Evolutionary conservation across 2,888 invertebrate genomes (phyloP), one percentile per base, ranked within the genome.

Genomic region (Pheosia gnoma): DNA sequence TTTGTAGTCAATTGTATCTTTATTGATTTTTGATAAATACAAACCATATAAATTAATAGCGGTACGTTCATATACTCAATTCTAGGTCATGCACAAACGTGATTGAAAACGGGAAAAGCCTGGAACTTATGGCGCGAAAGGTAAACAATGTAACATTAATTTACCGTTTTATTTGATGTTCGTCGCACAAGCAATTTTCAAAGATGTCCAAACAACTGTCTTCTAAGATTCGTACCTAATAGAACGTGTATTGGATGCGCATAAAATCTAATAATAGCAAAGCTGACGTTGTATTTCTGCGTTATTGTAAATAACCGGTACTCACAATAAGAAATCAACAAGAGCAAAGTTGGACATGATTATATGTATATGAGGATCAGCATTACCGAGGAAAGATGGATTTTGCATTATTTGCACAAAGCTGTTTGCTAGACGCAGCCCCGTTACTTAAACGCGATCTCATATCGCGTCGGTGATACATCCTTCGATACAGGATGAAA

Each of bases 401-500:
- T 82, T 84, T 82, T 76, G 74, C 71, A 73, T 78, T 85, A 88
- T 86, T 82, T 67, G 63, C 62, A 61, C 61, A 80, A 83, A 77
- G 84, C 85, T 84, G 85, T 86, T 62, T 71, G 72, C 54, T 9
- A 56, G 72, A 79, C 81, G 81, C 79, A 73, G 79, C 80, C 80
- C 76, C 83, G 80, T 84, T 87, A 89, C 86, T 83, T 90, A 88
- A 90, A 90, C 88, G 86, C 83, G 81, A 84, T 85, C 84, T 83
- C 68, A 83, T 88, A 88, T 87, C 86, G 77, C 75, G 73, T 79
- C 81, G 77, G 82, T 86, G 87, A 88, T 90, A 89, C 88, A 87
- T 87, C 83, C 84, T 74, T 84, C 81, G 89, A 90, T 91, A 90
- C 78, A 68, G 79, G 77, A 85, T 89, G 89, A 90, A 91, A 89